phyloP scores from a whole-genome alignment of 1,140 invertebrate genomes.

The Diachasma alloeum region DNA sequence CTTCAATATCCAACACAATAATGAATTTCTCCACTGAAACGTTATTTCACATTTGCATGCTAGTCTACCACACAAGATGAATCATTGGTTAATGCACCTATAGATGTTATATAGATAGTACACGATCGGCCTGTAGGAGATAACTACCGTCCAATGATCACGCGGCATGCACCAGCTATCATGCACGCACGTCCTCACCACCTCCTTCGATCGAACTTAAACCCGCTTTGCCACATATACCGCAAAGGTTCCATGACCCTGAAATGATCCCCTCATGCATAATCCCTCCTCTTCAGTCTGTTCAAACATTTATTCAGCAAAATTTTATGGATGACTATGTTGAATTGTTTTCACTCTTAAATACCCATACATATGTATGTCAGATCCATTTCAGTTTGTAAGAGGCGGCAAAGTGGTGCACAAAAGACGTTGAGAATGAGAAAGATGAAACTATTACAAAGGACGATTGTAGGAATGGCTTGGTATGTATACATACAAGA shows the following conservation, averaged over 20 bases:
- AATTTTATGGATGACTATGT: neutral
- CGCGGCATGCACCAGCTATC: neutral
- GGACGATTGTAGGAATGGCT: neutral
- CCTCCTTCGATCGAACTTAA: neutral
- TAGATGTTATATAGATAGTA: constrained; percentile 18
- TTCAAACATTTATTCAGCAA: neutral
- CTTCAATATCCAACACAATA: no score
- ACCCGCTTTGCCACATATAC: neutral
- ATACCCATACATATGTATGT: constrained; percentile 2
- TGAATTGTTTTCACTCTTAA: neutral
- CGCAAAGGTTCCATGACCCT: neutral
- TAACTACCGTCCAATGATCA: constrained; percentile 35
- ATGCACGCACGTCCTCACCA: neutral
- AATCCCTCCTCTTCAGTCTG: neutral
- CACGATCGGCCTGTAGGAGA: constrained; percentile 38
- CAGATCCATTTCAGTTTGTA: neutral
- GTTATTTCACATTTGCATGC: no score
- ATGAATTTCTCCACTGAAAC: no score
- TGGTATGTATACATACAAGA: constrained; percentile 46
- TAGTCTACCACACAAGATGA: constrained; percentile 46
- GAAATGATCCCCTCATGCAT: neutral
- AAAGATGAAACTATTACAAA: constrained; percentile 18
- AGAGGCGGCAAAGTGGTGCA: constrained; percentile 9
- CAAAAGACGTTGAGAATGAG: constrained; percentile 31
- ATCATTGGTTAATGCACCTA: constrained; percentile 46